A percentile compares a stretch with the other conserved stretches of the same genome.
These are phyloP conservation scores for Scomber colias DNA, from an alignment of 2,113 vertebrate genomes.

Conservation along the genomic window DNA sequence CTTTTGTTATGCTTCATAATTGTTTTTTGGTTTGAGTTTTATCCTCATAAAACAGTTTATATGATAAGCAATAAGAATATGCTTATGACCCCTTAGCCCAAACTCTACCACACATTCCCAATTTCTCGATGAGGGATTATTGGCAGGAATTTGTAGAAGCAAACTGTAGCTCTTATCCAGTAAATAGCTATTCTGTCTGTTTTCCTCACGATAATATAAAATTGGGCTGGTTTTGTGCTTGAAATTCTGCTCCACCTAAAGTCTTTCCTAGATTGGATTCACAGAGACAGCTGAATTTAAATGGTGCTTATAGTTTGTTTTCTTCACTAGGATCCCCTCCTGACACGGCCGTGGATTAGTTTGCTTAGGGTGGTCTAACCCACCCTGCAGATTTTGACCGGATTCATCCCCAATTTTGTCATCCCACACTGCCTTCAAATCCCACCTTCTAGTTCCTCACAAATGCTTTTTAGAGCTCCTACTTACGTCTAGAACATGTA, in stretches of 20 bases:
- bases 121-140: background rate
- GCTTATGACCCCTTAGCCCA: background rate
- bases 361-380: constrained; percentile 10
- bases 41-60: background rate
- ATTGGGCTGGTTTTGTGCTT: background rate
- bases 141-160: background rate
- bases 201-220: constrained; percentile 4
- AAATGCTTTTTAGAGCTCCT: constrained; percentile 3
- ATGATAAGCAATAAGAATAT: background rate
- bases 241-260: constrained; percentile 1
- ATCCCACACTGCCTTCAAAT: constrained; percentile 13
- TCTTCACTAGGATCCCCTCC: constrained; percentile 20
- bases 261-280: background rate
- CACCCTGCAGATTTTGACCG: constrained; percentile 16
- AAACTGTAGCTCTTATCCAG: background rate
- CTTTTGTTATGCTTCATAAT: background rate
- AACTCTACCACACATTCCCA: background rate
- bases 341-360: constrained; percentile 15
- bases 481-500: constrained; percentile 15
- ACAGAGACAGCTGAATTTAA: constrained; percentile 9
- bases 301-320: constrained; percentile 5
- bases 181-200: background rate
- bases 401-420: constrained; percentile 25
- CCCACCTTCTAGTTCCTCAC: constrained; percentile 2
- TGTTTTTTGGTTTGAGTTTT: constrained; percentile 3